A percentile compares a stretch with the other conserved stretches of the same genome.
Conservation (phyloP, 2,888 invertebrate genomes). For the Caenorhabditis sp. region DNA sequence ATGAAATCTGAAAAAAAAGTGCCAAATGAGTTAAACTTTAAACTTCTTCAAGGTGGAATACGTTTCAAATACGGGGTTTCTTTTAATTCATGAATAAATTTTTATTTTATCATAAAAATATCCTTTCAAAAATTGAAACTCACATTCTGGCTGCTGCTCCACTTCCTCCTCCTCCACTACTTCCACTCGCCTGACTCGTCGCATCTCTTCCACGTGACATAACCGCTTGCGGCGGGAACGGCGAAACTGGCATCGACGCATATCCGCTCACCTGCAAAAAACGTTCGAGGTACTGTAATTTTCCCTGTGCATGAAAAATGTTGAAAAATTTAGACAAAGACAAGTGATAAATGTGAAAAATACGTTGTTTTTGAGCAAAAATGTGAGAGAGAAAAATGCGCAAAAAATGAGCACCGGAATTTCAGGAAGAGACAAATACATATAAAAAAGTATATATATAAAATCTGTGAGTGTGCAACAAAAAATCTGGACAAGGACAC, state of each 20-base stretch:
- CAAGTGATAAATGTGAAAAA: not conserved
- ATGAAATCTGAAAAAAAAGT: too few species aligned
- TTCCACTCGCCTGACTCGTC: conserved; percentile 57
- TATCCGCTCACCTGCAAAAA: conserved; percentile 65
- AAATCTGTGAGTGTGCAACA: not conserved
- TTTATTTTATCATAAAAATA: too few species aligned
- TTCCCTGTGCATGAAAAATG: not conserved
- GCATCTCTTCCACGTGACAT: conserved; percentile 11
- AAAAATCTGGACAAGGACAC: not conserved
- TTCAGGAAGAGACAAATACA: not conserved
- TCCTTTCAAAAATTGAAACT: conserved; percentile 11
- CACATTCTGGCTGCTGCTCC: conserved; percentile 57
- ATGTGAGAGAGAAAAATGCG: not conserved
- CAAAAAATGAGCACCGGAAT: conserved; percentile 8
- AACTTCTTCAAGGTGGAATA: not conserved
- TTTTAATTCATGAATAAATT: not conserved
- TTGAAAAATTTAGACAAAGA: not conserved
- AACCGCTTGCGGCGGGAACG: conserved; percentile 24
- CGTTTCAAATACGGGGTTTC: not conserved
- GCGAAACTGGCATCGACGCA: conserved; percentile 50
- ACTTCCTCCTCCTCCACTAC: conserved; percentile 58
- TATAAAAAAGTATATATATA: not conserved
- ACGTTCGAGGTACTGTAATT: not conserved
- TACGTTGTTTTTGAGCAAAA: not conserved
- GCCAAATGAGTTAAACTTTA: too few species aligned